A percentile compares a stretch with the other conserved stretches of the same genome.
Conservation (phyloP, 37 sponge, comb jelly and placozoan genomes). For the Lycopodina hypogea region DNA sequence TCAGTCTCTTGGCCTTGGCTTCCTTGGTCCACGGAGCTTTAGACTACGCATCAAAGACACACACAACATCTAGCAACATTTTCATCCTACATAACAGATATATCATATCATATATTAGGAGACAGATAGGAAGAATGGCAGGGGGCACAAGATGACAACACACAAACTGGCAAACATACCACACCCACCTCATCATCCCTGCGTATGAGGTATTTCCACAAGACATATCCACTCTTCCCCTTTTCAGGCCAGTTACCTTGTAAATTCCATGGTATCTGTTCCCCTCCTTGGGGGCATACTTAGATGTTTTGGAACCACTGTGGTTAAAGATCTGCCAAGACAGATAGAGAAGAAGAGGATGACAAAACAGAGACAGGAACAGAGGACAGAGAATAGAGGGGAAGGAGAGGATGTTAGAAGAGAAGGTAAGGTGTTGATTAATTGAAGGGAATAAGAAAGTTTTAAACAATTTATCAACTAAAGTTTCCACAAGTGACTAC, state of each 20-base stretch:
- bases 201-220: constrained; percentile 83
- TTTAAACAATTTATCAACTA: no score
- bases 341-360: background rate
- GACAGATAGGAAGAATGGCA: background rate
- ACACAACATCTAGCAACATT: no score
- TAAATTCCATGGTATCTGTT: constrained; percentile 92
- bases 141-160: background rate
- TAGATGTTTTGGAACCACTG: constrained; percentile 75
- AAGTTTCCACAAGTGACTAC: no score
- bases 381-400: constrained; percentile 3
- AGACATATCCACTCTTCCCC: constrained; percentile 67
- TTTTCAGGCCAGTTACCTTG: constrained; percentile 93
- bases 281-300: constrained; percentile 88
- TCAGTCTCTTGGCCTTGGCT: constrained; percentile 65
- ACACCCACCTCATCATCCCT: constrained; percentile 73
- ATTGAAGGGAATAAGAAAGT: no score
- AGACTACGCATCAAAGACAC: constrained; percentile 33
- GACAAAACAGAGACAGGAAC: background rate
- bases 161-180: background rate
- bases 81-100: no score
- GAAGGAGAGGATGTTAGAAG: background rate
- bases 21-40: constrained; percentile 88
- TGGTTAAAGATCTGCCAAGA: constrained; percentile 64
- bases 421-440: no score
- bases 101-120: no score